Percentiles rank a stretch among this genome's conserved stretches.
phyloP scores from a whole-genome alignment of 2,113 vertebrate genomes.

The Corythornis vintsioides region DNA sequence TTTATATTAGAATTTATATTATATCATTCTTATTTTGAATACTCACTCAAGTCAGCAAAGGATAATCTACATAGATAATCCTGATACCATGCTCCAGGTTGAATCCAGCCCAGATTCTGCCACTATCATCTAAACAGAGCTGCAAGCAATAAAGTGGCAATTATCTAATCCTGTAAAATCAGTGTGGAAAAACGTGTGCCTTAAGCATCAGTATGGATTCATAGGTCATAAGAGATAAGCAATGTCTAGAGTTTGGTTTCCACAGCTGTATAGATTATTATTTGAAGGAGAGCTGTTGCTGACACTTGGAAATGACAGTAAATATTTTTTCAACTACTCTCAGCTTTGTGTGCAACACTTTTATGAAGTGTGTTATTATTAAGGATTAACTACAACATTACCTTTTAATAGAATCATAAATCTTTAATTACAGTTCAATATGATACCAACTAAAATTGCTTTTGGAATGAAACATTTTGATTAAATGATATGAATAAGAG shows the following conservation, averaged over 20 bases:
- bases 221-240: neutral
- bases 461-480: constrained; percentile 60
- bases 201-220: neutral
- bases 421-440: constrained; percentile 71
- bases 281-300: constrained; percentile 24
- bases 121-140: neutral
- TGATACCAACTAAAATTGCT: constrained; percentile 49
- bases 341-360: constrained; percentile 41
- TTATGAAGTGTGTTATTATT: constrained; percentile 59
- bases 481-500: constrained; percentile 37
- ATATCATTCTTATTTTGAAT: neutral
- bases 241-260: neutral
- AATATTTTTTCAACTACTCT: constrained; percentile 39
- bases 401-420: constrained; percentile 70
- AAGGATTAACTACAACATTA: constrained; percentile 68
- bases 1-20: neutral
- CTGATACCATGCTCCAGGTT: neutral
- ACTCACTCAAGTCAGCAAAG: fast-evolving
- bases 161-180: neutral
- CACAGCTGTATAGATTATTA: neutral
- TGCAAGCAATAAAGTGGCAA: neutral
- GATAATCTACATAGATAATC: neutral
- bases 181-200: neutral
- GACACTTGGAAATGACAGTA: constrained; percentile 18
- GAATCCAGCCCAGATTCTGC: neutral